Conservation (phyloP, 2,888 invertebrate species). For the Muscina levida region DNA sequence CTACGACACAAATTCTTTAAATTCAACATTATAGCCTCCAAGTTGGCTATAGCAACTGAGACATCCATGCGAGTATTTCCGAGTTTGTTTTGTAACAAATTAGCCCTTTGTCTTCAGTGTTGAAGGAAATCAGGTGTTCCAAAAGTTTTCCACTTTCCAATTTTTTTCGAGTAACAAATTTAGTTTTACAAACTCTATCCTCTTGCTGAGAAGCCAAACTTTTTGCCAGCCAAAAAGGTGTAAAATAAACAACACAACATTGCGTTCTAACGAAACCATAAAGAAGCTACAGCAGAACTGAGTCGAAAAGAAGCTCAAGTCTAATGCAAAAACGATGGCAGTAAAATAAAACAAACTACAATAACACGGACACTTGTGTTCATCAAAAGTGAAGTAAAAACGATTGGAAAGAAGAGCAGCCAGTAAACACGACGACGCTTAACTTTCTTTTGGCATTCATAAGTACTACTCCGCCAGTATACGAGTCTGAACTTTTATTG, state of each 20-base stretch:
- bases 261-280: conserved; percentile 2
- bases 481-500: conserved; percentile 62
- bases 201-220: conserved; percentile 47
- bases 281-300: conserved; percentile 29
- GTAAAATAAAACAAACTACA: conserved; percentile 42
- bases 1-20: no score
- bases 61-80: not conserved
- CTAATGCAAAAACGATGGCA: not conserved
- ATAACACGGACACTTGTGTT: conserved; percentile 63
- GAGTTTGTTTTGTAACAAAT: conserved; percentile 40
- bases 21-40: no score
- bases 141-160: conserved; percentile 55
- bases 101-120: conserved; percentile 31
- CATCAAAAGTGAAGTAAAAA: conserved; percentile 42
- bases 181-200: conserved; percentile 52
- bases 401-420: conserved; percentile 25
- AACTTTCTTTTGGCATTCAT: conserved; percentile 28
- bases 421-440: not conserved
- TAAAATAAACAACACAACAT: conserved; percentile 48
- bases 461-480: not conserved
- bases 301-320: conserved; percentile 4
- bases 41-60: no score
- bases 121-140: conserved; percentile 61
- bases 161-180: conserved; percentile 32
- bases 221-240: conserved; percentile 38